Conservation (phyloP, 2,797 vertebrate species). For the Galagoides demidoff region DNA sequence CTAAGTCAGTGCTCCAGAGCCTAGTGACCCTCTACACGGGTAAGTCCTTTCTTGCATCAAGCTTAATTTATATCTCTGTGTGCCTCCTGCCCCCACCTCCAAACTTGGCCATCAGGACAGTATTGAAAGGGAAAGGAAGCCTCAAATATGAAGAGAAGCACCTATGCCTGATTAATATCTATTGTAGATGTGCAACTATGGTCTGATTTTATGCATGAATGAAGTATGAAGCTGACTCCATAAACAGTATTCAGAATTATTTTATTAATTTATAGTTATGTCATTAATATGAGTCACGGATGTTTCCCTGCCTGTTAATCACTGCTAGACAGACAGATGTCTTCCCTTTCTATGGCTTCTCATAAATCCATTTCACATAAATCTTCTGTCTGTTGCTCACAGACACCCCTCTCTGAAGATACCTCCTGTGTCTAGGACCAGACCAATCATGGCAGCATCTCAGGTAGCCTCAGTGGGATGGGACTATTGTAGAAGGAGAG, state of each 20-base stretch:
- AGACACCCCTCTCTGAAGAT: neutral
- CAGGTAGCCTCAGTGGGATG: neutral
- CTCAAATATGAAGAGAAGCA: neutral
- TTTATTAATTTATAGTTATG: constrained; percentile 45
- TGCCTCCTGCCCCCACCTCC: neutral
- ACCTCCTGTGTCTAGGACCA: neutral
- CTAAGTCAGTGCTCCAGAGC: constrained; percentile 41
- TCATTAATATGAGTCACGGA: neutral
- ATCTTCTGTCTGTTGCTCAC: constrained; percentile 1
- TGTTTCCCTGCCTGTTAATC: neutral
- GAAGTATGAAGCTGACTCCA: neutral
- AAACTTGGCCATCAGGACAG: neutral
- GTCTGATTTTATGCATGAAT: neutral
- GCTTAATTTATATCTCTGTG: neutral
- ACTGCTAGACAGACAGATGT: neutral
- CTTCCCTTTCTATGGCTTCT: neutral
- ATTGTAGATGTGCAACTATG: neutral
- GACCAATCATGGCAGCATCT: neutral
- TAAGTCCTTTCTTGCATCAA: constrained; percentile 56
- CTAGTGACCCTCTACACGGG: neutral
- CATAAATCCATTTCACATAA: neutral
- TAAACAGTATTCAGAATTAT: constrained; percentile 32
- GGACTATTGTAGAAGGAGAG: neutral
- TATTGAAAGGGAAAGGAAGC: constrained; percentile 1
- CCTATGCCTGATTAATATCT: neutral